Conservation (phyloP, 2,797 vertebrate genomes). For the Coranthus polyacanthus region DNA sequence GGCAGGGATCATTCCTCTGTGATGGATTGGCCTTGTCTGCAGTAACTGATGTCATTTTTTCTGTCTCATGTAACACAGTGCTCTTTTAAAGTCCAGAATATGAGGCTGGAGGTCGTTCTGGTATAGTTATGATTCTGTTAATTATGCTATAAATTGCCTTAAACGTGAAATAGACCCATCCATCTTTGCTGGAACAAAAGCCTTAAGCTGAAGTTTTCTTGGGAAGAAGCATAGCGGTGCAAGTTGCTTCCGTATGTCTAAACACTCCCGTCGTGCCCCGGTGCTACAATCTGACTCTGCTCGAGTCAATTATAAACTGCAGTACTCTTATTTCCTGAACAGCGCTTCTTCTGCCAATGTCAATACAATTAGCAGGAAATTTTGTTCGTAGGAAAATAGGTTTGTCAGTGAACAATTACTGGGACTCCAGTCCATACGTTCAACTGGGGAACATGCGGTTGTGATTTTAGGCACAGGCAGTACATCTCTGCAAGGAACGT, state of each 20-base stretch:
- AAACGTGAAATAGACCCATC: constrained; percentile 60
- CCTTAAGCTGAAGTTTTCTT: constrained; percentile 39
- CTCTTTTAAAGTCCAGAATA: constrained; percentile 23
- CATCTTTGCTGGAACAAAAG: constrained; percentile 50
- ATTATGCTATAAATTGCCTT: constrained; percentile 59
- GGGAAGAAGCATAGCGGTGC: constrained; percentile 55
- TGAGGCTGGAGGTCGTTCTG: constrained; percentile 53
- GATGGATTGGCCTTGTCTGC: constrained; percentile 32
- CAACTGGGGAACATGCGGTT: constrained; percentile 50
- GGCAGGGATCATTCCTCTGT: constrained; percentile 47
- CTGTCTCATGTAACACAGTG: constrained; percentile 6
- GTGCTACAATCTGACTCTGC: constrained; percentile 59
- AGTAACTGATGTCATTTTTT: constrained; percentile 36
- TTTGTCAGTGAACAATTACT: constrained; percentile 68
- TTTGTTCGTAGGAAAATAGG: constrained; percentile 58
- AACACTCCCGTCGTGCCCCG: constrained; percentile 53
- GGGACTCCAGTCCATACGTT: constrained; percentile 30
- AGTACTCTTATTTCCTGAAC: constrained; percentile 66
- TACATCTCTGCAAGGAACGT: constrained; percentile 24
- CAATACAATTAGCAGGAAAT: constrained; percentile 75
- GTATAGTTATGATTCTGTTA: constrained; percentile 50
- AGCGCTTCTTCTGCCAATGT: constrained; percentile 65
- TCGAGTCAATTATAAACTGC: constrained; percentile 61
- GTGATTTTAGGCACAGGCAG: constrained; percentile 49
- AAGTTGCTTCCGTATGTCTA: constrained; percentile 78